Conservation (phyloP, 1,140 invertebrate species). For the Zeugodacus cucurbitae region DNA sequence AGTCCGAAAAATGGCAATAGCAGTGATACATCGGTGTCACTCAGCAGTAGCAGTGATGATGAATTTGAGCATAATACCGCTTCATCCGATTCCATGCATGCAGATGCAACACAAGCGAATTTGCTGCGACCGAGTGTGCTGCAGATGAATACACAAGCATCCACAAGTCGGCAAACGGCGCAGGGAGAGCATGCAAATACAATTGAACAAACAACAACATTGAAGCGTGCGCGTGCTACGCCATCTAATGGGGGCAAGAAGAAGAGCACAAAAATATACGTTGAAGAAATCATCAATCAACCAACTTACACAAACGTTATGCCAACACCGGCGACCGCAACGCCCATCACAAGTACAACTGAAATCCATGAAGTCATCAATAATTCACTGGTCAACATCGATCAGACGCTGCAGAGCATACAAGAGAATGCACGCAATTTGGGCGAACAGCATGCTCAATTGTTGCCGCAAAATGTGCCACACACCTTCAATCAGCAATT, state of each 20-base stretch:
- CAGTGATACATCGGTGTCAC: conserved; percentile 50
- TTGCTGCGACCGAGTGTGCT: conserved; percentile 40
- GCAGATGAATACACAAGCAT: conserved; percentile 21
- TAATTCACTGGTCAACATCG: conserved; percentile 52
- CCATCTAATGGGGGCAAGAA: neutral
- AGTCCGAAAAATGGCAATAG: conserved; percentile 48
- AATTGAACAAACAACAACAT: neutral
- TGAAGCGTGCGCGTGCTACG: neutral
- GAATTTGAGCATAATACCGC: neutral
- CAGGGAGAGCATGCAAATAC: neutral
- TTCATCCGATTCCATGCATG: neutral
- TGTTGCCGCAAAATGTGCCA: conserved; percentile 17
- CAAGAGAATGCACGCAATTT: conserved; percentile 48
- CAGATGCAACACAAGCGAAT: neutral
- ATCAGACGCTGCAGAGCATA: conserved; percentile 47
- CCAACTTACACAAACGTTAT: neutral
- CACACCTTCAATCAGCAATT: conserved; percentile 46
- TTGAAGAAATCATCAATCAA: no score
- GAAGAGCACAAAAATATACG: no score
- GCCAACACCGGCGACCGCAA: neutral
- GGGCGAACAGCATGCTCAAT: conserved; percentile 44
- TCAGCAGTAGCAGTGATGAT: conserved; percentile 49
- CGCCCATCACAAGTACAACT: neutral
- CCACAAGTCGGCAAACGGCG: neutral
- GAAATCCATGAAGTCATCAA: conserved; percentile 50